Evolutionary conservation across 1,140 invertebrate species (phyloP).

Genomic region (Leptinotarsa defecta): DNA sequence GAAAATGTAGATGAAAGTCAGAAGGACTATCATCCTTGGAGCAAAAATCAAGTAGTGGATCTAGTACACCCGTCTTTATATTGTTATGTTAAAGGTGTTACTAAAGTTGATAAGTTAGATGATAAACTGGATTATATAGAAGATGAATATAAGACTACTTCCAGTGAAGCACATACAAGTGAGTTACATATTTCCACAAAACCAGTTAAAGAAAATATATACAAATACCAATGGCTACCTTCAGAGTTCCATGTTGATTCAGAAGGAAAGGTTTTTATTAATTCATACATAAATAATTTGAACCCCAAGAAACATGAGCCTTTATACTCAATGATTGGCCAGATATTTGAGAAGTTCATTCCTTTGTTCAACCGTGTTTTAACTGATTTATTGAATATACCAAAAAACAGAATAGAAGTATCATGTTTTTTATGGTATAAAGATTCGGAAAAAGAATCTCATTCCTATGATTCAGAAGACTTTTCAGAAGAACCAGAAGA

Average conservation of each 20-base stretch:
- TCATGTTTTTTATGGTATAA: neutral
- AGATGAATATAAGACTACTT: neutral
- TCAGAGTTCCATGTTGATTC: constrained; percentile 3
- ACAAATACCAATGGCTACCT: neutral
- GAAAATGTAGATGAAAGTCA: constrained; percentile 2
- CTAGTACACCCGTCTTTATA: neutral
- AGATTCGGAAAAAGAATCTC: neutral
- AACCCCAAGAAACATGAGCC: neutral
- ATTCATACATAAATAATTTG: neutral
- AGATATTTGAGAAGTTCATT: neutral
- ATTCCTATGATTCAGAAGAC: neutral
- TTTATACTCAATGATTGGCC: neutral
- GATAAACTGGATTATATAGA: neutral
- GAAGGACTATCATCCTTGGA: constrained; percentile 5
- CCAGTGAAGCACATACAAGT: neutral
- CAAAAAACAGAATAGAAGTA: neutral
- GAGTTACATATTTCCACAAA: neutral
- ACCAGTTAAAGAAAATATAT: neutral
- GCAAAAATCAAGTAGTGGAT: constrained; percentile 6
- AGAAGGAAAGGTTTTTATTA: neutral
- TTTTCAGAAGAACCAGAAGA: neutral
- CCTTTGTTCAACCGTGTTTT: neutral
- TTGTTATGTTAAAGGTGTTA: neutral
- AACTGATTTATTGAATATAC: neutral
- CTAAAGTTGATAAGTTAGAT: neutral